Evolutionary conservation across 1,140 invertebrate species (phyloP).

Genomic region (Elysia chlorotica): DNA sequence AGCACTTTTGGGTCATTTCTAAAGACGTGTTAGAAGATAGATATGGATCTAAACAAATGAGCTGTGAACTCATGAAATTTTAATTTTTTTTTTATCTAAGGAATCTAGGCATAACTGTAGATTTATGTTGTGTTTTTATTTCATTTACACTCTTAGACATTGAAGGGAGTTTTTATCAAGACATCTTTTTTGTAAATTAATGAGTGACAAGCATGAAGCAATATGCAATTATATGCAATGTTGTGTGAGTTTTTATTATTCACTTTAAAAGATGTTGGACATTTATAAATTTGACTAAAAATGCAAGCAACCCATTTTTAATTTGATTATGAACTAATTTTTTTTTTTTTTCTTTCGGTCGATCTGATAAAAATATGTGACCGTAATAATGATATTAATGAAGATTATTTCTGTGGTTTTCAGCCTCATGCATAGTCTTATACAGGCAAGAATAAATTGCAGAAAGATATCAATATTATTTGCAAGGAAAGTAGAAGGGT

Average conservation of each 20-base stretch:
- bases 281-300: neutral
- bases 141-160: neutral
- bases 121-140: too few relatives aligned
- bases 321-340: neutral
- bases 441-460: neutral
- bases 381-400: neutral
- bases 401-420: neutral
- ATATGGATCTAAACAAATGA: neutral
- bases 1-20: neutral
- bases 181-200: neutral
- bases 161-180: too few relatives aligned
- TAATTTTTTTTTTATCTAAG: neutral
- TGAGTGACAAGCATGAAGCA: neutral
- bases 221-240: neutral
- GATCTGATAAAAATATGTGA: neutral
- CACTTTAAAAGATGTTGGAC: neutral
- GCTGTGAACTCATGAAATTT: neutral
- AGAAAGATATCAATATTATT: neutral
- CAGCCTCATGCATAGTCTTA: neutral
- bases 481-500: too few relatives aligned
- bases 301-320: neutral
- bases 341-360: neutral
- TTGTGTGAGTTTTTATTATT: neutral
- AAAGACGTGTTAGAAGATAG: neutral
- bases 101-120: too few relatives aligned